Evolutionary conservation across 2,888 invertebrate genomes (phyloP), one percentile per base, ranked within the genome.

Genomic region (Acrobeloides nanus): DNA sequence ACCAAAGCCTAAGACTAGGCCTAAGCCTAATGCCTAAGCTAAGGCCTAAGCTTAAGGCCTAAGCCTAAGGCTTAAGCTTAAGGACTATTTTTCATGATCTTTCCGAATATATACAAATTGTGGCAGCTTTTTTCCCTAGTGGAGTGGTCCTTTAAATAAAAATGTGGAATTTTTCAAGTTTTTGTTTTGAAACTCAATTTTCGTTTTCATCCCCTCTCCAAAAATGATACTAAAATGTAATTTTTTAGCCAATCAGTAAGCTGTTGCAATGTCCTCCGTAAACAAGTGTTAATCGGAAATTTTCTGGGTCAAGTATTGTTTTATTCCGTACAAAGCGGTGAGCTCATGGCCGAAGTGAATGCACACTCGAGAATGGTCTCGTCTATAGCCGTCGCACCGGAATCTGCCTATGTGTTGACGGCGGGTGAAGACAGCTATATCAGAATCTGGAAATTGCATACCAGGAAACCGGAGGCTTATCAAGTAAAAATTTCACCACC

Each of bases 371-470:
- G 71, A 10, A 53, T 62, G n/a, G 55, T 71, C 1, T 64, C 59
- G 6, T 46, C 59, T 10, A 55, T 71, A 18, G 56, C 66, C 0
- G 71, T 72, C 4, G 71, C 71, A n/a, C 68, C 71, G 1, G 71
- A 71, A 45, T 70, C 69, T 27, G 71, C 71, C 6, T 71, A 71
- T 39, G 61, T 62, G 38, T 41, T 43, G 25, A 44, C 45, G 15
- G 7, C 42, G 24, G 45, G 43, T 8, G 33, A 42, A 39, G 43
- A 72, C 44, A 53, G 59, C 1, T 56, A 51, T 12, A 57, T 66
- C 10, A 41, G 59, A 4, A 58, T 72, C 6, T 72, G 64, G 57
- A 73, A 72, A 38, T 49, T 72, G n/a, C 68, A 69, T 44, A 66
- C 68, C 1, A 33, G 71, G 27, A 67, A 71, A 32, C 71, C 71